Evolutionary conservation across 2,888 invertebrate species (phyloP).

Genomic region (Amphipyra berbera): DNA sequence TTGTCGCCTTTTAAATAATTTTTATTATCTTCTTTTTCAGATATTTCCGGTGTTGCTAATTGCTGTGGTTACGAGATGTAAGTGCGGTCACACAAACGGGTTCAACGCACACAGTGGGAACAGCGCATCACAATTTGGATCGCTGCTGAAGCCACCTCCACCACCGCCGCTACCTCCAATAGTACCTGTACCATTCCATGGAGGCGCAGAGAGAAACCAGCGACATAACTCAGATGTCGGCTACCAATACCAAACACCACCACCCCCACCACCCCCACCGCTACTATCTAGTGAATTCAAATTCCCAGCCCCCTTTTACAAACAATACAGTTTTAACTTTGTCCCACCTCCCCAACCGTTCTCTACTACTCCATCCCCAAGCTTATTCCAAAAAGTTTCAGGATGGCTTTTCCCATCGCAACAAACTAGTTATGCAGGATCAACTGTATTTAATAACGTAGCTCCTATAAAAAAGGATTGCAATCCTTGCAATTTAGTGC

Average conservation of each 20-base stretch:
- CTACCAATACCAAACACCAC: constrained; percentile 77
- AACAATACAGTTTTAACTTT: constrained; percentile 85
- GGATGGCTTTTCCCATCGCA: constrained; percentile 91
- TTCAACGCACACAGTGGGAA: constrained; percentile 68
- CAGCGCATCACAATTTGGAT: constrained; percentile 77
- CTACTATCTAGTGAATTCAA: constrained; percentile 76
- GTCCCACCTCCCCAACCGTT: constrained; percentile 84
- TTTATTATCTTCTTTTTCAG: constrained; percentile 70
- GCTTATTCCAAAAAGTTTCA: constrained; percentile 90
- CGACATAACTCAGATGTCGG: constrained; percentile 77
- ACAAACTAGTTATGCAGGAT: constrained; percentile 71
- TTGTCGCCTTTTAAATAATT: neutral
- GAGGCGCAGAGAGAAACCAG: constrained; percentile 73
- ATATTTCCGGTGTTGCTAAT: constrained; percentile 76
- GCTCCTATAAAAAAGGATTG: constrained; percentile 90
- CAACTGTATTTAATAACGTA: constrained; percentile 65
- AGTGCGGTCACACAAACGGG: constrained; percentile 72
- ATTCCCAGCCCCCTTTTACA: constrained; percentile 85
- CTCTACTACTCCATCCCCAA: constrained; percentile 82
- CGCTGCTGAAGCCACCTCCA: constrained; percentile 84
- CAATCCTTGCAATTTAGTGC: constrained; percentile 94
- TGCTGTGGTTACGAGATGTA: constrained; percentile 70
- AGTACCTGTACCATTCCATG: constrained; percentile 82
- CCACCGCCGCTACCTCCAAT: constrained; percentile 76
- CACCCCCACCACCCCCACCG: constrained; percentile 72